phyloP scores from a whole-genome alignment of 2,797 vertebrate species.

The Gouania willdenowi region DNA sequence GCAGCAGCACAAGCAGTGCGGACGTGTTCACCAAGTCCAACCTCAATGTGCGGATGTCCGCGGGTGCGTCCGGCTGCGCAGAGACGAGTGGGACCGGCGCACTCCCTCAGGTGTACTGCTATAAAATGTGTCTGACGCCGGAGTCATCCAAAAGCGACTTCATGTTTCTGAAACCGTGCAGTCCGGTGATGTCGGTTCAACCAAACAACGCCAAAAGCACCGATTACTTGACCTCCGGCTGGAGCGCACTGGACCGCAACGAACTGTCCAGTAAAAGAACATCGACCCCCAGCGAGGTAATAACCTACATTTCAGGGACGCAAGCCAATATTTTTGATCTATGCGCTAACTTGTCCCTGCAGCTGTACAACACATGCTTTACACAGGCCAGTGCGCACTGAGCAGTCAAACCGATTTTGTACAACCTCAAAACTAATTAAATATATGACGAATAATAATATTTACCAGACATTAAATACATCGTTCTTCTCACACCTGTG shows the following conservation, averaged over 20 bases:
- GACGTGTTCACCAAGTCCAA: slow-evolving; percentile 80
- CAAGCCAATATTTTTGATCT: too few species aligned
- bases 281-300: slow-evolving; percentile 76
- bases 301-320: too few species aligned
- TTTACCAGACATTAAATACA: too few species aligned
- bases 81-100: slow-evolving; percentile 55
- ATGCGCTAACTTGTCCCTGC: too few species aligned
- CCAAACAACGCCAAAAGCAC: slow-evolving; percentile 78
- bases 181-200: slow-evolving; percentile 57
- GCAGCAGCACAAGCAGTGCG: too few species aligned
- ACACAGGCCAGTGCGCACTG: too few species aligned
- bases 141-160: slow-evolving; percentile 87
- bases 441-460: too few species aligned
- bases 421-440: too few species aligned
- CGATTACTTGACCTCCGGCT: slow-evolving; percentile 62
- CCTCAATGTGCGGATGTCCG: slow-evolving; percentile 62
- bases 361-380: too few species aligned
- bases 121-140: slow-evolving; percentile 85
- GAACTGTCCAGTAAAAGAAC: slow-evolving; percentile 51
- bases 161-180: slow-evolving; percentile 87
- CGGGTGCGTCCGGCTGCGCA: slow-evolving; percentile 50
- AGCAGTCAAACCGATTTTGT: too few species aligned
- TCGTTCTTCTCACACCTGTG: too few species aligned
- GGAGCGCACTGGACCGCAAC: slow-evolving; percentile 59
- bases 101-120: slow-evolving; percentile 80